These are phyloP conservation scores for Acipenser transmontanus DNA, from an alignment of 2,797 vertebrate species.

Conservation along the genomic window DNA sequence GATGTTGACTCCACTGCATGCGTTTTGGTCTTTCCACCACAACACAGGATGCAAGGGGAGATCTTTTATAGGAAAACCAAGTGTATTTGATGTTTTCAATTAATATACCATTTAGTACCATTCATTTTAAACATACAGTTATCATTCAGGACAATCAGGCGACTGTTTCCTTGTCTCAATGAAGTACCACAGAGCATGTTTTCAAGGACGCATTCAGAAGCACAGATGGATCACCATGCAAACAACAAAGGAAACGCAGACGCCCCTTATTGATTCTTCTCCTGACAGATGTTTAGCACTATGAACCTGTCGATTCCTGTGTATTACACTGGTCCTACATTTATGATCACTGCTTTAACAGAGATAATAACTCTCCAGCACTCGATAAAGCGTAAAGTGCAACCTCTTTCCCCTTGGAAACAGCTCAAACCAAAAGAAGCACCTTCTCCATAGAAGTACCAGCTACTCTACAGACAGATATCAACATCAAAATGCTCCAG, in stretches of 20 bases:
- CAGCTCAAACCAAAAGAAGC: too few relatives aligned
- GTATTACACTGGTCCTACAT: too few relatives aligned
- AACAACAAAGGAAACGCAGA: background rate
- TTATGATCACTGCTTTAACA: too few relatives aligned
- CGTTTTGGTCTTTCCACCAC: conserved; percentile 18
- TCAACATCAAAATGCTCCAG: too few relatives aligned
- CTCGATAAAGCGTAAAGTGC: too few relatives aligned
- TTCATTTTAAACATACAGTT: conserved; percentile 51
- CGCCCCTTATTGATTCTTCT: too few relatives aligned
- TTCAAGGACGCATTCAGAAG: background rate
- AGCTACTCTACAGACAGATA: too few relatives aligned
- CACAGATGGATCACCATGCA: background rate
- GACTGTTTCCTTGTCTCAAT: background rate
- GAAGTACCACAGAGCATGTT: background rate
- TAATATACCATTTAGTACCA: conserved; percentile 63
- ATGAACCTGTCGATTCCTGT: too few relatives aligned
- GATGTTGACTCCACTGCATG: conserved; percentile 30
- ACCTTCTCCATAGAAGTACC: too few relatives aligned
- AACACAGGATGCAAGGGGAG: background rate
- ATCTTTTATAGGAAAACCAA: conserved; percentile 44
- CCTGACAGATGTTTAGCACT: too few relatives aligned
- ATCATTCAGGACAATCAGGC: background rate
- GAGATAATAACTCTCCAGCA: too few relatives aligned
- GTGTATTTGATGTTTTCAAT: conserved; percentile 73
- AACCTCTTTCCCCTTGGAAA: too few relatives aligned